phyloP scores from a whole-genome alignment of 2,888 invertebrate species.

The Diaprepes abbreviatus region DNA sequence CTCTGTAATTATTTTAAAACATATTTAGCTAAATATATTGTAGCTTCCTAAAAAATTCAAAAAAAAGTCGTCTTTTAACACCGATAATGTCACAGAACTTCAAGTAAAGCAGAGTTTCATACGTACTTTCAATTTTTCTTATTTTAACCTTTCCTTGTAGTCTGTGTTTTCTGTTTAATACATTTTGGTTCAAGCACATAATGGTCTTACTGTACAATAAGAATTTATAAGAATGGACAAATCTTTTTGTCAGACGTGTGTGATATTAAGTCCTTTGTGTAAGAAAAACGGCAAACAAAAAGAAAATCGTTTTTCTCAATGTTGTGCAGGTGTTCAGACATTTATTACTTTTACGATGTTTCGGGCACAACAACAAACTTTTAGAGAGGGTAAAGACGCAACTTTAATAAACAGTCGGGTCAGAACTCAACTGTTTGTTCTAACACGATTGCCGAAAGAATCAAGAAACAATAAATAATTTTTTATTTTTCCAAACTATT shows the following conservation, averaged over 20 bases:
- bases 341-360: slow-evolving; percentile 3
- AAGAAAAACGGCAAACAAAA: neutral
- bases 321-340: slow-evolving; percentile 7
- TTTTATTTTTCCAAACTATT: no score
- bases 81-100: no score
- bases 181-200: neutral
- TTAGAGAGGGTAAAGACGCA: neutral
- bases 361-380: neutral
- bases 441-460: neutral
- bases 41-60: no score
- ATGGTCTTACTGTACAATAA: neutral
- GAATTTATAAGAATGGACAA: neutral
- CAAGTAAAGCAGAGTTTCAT: no score
- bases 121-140: no score
- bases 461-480: neutral
- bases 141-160: no score
- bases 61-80: no score
- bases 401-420: neutral
- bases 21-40: no score
- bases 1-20: no score
- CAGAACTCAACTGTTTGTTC: neutral
- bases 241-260: neutral
- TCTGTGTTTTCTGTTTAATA: no score
- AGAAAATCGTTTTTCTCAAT: slow-evolving; percentile 1
- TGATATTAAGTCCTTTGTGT: neutral